These are phyloP conservation scores for Apolygus lucorum DNA, from an alignment of 1,140 invertebrate species.

Conservation along the genomic window DNA sequence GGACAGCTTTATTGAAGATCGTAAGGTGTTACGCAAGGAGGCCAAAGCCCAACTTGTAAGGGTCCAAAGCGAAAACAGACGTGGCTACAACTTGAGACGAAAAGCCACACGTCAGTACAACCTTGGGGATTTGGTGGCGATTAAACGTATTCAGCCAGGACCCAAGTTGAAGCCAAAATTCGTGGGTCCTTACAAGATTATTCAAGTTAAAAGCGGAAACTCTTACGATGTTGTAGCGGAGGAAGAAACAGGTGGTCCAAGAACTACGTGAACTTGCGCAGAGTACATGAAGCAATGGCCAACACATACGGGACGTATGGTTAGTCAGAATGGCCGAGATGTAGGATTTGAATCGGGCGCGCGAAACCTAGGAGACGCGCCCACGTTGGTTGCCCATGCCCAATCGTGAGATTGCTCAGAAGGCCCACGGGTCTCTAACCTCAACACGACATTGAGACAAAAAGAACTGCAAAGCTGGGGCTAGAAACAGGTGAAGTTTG, in stretches of 20 bases:
- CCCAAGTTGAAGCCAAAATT: constrained; percentile 2
- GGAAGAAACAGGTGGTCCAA: background rate
- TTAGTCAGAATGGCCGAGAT: background rate
- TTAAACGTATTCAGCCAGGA: background rate
- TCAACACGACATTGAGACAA: too few relatives aligned
- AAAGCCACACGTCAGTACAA: background rate
- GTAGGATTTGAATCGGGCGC: background rate
- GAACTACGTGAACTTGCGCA: background rate
- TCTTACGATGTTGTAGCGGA: background rate
- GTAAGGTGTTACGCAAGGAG: background rate
- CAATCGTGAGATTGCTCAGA: too few relatives aligned
- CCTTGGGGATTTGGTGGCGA: background rate
- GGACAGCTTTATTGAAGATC: background rate
- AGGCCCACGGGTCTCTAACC: too few relatives aligned
- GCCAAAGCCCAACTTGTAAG: background rate
- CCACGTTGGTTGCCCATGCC: too few relatives aligned
- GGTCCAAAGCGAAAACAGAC: background rate
- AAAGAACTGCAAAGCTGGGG: too few relatives aligned
- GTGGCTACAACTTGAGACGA: background rate
- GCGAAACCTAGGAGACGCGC: background rate
- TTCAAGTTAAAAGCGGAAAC: background rate
- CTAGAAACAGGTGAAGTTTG: too few relatives aligned
- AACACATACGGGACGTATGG: constrained; percentile 1
- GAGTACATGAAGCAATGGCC: background rate
- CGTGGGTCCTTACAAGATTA: background rate